Evolutionary conservation across 2,888 invertebrate species (phyloP).

Genomic region (Xylophagus ater): DNA sequence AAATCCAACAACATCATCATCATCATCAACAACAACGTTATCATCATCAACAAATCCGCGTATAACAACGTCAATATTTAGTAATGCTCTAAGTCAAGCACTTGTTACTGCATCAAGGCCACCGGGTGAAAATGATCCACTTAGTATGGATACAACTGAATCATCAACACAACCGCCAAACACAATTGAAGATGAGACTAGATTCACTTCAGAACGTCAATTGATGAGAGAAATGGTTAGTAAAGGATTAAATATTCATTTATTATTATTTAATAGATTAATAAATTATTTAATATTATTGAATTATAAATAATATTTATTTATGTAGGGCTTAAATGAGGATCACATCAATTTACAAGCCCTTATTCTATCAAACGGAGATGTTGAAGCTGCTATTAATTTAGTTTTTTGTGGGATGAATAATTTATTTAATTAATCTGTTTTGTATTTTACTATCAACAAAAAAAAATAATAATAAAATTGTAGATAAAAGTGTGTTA

Average conservation of each 20-base stretch:
- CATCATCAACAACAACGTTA: slow-evolving; percentile 8
- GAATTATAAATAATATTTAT: no score
- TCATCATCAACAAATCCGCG: slow-evolving; percentile 7
- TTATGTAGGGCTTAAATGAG: slow-evolving; percentile 77
- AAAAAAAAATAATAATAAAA: no score
- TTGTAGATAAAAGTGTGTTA: no score
- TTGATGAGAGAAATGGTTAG: slow-evolving; percentile 88
- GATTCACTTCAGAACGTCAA: slow-evolving; percentile 47
- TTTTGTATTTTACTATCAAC: no score
- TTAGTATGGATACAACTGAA: slow-evolving; percentile 24
- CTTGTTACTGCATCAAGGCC: slow-evolving; percentile 34
- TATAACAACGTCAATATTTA: slow-evolving; percentile 70
- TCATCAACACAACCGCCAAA: slow-evolving; percentile 8
- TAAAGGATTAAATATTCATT: no score
- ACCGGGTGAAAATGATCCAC: slow-evolving; percentile 7
- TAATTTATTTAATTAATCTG: no score
- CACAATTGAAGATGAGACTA: neutral
- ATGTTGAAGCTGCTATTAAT: slow-evolving; percentile 84
- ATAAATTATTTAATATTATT: no score
- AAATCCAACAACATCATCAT: slow-evolving; percentile 4
- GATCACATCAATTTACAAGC: slow-evolving; percentile 77
- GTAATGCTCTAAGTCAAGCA: slow-evolving; percentile 64
- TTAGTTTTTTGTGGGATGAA: slow-evolving; percentile 63
- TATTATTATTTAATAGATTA: no score
- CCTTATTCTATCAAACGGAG: slow-evolving; percentile 62